A percentile compares a stretch with the other conserved stretches of the same genome.
These are phyloP conservation scores for Oxyscelio sp. DNA, from an alignment of 2,888 invertebrate genomes.

Conservation along the genomic window DNA sequence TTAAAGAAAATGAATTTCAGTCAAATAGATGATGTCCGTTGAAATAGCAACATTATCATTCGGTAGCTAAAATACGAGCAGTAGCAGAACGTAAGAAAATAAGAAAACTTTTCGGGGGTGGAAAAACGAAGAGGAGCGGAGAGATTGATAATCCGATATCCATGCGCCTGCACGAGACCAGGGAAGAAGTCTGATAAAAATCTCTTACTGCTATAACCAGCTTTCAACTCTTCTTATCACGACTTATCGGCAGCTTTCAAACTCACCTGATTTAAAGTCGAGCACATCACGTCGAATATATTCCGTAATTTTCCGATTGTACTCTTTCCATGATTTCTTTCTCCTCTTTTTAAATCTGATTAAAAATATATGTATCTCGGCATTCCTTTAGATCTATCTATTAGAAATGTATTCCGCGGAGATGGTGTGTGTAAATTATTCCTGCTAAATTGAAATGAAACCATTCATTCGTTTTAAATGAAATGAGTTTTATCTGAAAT, in stretches of 20 bases:
- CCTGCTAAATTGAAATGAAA: constrained; percentile 20
- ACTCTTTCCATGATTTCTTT: background rate
- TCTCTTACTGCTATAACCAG: constrained; percentile 41
- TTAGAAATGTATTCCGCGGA: background rate
- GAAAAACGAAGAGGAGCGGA: constrained; percentile 6
- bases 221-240: constrained; percentile 27
- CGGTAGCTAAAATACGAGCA: background rate
- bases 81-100: constrained; percentile 2
- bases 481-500: constrained; percentile 9
- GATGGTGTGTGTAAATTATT: constrained; percentile 13
- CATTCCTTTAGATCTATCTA: background rate
- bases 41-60: constrained; percentile 2
- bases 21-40: background rate
- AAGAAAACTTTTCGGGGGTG: constrained; percentile 32
- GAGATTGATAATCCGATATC: constrained; percentile 50
- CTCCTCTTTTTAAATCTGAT: constrained; percentile 9
- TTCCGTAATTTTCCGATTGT: constrained; percentile 20
- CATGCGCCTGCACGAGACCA: constrained; percentile 18
- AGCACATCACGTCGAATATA: constrained; percentile 7
- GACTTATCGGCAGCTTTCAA: constrained; percentile 50
- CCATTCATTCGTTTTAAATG: constrained; percentile 18
- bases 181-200: constrained; percentile 45
- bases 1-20: background rate
- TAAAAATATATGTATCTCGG: background rate
- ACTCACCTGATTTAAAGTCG: constrained; percentile 39